Base-by-base conservation (phyloP, 2,888 invertebrate species). In the Trichogramma evanescens region DNA sequence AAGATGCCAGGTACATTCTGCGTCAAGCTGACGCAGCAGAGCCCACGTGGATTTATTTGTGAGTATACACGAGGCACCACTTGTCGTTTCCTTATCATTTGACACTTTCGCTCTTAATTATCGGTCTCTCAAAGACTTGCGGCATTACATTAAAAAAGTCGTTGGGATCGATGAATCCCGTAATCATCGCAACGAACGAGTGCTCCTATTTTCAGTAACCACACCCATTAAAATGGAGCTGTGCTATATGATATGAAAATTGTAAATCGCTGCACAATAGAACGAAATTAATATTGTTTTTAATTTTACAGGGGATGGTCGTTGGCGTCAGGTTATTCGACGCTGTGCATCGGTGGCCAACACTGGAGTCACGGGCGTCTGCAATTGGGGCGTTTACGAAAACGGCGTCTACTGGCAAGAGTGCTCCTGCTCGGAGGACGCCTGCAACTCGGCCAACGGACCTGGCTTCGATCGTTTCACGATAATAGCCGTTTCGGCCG, bases 331-430 rank as follows among this genome's bases (percentile, higher is more conserved):
- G 78, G 94, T 95, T 0, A 89, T 93, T 60, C 82, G 95, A 44
- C 83, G 93, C 38, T 95, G 95, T 79, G 92, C 93, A 2, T 93
- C 93, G 0, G 91, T 94, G 0, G 88, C 94, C 0, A 93, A 91
- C 68, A 93, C 90, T 1, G 94, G 94, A 64, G 93, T 93, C 0
- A 93, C 95, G 0, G 95, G 94, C 58, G 95, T 96, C 0, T 97
- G 97, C 73, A 93, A 95, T 74, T 97, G 96, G 96, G 93, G 94
- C 13, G 92, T 97, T 58, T 88, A 92, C 69, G 90, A 92, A 66
- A 95, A 95, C 69, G 96, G 96, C 4, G 91, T 92, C 0, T 97
- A 95, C 76, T 95, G 93, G 92, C 95, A 97, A 76, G 94, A 95
- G 72, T 97, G 97, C 72, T 97, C 96, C 73, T 97, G 96, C 76